Evolutionary conservation across 2,888 invertebrate genomes (phyloP).

Genomic region (Neocrepidodera transversa): DNA sequence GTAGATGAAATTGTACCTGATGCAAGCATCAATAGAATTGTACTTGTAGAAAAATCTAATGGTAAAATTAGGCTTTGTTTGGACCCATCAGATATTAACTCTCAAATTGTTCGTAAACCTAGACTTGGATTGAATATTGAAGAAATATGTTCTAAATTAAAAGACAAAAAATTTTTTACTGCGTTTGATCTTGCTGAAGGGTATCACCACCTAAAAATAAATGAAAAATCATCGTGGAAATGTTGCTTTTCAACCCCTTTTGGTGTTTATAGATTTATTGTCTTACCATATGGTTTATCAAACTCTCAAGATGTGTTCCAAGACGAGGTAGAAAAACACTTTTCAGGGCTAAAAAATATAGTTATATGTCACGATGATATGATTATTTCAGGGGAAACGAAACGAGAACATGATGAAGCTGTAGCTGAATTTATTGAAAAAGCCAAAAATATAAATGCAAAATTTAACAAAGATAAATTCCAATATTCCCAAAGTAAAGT

Average conservation of each 20-base stretch:
- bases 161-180: conserved; percentile 25
- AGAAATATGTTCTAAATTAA: conserved; percentile 27
- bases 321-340: conserved; percentile 35
- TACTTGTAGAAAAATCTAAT: conserved; percentile 29
- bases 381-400: neutral
- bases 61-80: conserved; percentile 28
- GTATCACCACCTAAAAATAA: conserved; percentile 35
- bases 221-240: conserved; percentile 36
- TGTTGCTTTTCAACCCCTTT: conserved; percentile 37
- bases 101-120: conserved; percentile 22
- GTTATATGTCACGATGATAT: neutral
- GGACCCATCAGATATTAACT: conserved; percentile 26
- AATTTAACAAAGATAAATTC: conserved; percentile 10
- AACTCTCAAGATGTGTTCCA: conserved; percentile 40
- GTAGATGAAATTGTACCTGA: conserved; percentile 12
- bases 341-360: conserved; percentile 12
- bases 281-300: conserved; percentile 39
- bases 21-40: conserved; percentile 30
- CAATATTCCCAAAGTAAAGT: conserved; percentile 4
- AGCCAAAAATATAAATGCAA: neutral
- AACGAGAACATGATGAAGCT: neutral
- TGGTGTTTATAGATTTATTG: conserved; percentile 31
- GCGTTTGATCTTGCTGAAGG: conserved; percentile 34
- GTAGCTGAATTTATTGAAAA: neutral
- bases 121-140: conserved; percentile 8